These are phyloP conservation scores for Amphimedon queenslandica DNA, from an alignment of 37 sponge, comb jelly and placozoan species.

Conservation along the genomic window DNA sequence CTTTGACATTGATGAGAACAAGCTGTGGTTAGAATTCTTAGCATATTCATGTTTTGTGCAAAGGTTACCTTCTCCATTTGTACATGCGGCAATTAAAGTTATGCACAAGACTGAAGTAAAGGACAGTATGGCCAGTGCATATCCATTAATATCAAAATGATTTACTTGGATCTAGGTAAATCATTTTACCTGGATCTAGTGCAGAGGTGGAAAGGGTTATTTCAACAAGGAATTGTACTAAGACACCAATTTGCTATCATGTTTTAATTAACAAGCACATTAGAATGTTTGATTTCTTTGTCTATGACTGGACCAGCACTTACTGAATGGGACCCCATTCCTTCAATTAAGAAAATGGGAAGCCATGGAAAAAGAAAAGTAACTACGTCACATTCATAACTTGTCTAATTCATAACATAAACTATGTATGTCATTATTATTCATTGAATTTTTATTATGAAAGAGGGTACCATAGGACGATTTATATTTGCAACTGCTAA, in stretches of 20 bases:
- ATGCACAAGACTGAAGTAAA: conserved; percentile 2
- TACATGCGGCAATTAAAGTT: conserved; percentile 1
- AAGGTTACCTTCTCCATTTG: conserved; percentile 2
- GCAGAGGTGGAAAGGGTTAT: conserved; percentile 35
- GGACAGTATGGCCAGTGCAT: conserved; percentile 3
- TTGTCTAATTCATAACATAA: too few relatives aligned
- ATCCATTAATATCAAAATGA: conserved; percentile 8
- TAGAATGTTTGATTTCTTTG: conserved; percentile 1
- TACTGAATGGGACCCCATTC: conserved; percentile 2
- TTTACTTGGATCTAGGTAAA: background rate
- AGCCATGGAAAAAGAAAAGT: background rate
- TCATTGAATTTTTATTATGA: too few relatives aligned
- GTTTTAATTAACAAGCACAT: background rate
- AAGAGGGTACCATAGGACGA: too few relatives aligned
- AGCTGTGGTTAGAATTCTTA: conserved; percentile 12
- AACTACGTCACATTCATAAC: background rate
- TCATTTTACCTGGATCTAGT: conserved; percentile 12
- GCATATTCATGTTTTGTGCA: conserved; percentile 7
- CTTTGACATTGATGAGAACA: conserved; percentile 11
- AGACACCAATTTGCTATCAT: conserved; percentile 12
- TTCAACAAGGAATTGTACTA: conserved; percentile 10
- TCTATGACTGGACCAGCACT: conserved; percentile 6
- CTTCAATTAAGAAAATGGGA: background rate
- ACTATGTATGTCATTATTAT: too few relatives aligned
- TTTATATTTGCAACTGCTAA: too few relatives aligned